Conservation (phyloP, 2,113 vertebrate species). For the Megaceryle torquata region DNA sequence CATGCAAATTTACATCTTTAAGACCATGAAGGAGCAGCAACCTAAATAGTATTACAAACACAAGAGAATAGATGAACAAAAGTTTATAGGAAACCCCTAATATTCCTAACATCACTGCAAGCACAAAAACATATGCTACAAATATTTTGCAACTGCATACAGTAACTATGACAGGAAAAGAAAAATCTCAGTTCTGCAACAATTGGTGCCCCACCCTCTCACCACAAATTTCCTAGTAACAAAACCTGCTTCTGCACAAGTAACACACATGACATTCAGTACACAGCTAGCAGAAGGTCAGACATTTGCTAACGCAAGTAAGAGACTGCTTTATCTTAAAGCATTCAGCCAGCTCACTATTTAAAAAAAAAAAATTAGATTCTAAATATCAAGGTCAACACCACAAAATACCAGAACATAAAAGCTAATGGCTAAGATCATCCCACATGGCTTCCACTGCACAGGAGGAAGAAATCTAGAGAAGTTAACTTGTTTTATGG, state of each 20-base stretch:
- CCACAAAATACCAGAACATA: neutral
- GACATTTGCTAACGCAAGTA: neutral
- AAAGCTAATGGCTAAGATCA: neutral
- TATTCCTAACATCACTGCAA: neutral
- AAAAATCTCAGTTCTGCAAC: conserved; percentile 39
- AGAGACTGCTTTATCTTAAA: neutral
- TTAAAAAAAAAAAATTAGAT: neutral
- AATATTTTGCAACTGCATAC: neutral
- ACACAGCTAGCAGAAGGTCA: neutral
- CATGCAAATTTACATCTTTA: neutral
- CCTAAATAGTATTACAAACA: neutral
- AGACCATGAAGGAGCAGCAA: neutral
- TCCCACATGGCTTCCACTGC: neutral
- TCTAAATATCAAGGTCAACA: neutral
- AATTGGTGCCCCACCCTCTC: neutral
- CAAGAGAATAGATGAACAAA: neutral
- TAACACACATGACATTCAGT: neutral
- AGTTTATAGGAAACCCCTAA: neutral
- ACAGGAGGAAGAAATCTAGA: neutral
- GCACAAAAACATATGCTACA: neutral
- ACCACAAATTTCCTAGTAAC: conserved; percentile 62
- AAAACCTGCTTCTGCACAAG: conserved; percentile 1
- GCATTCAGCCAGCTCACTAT: neutral
- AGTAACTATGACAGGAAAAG: neutral
- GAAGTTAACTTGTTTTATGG: neutral